Percentiles rank a stretch among this genome's conserved stretches.
phyloP scores from a whole-genome alignment of 2,888 invertebrate genomes.

The Conistra vaccinii region DNA sequence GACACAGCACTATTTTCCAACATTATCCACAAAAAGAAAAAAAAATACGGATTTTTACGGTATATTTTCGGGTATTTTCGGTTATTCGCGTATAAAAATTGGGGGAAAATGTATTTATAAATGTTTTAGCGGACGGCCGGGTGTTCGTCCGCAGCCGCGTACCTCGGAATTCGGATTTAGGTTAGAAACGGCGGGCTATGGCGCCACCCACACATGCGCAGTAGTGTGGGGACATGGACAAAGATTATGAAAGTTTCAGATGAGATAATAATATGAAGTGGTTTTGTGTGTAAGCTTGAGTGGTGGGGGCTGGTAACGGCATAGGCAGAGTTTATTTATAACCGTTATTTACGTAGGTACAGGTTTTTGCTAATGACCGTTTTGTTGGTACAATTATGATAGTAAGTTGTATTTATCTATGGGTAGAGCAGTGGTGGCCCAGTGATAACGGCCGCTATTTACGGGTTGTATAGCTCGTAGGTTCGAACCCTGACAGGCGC shows the following conservation, averaged over 20 bases:
- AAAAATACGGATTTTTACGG: conserved; percentile 62
- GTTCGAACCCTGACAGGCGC: too few relatives aligned
- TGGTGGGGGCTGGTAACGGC: neutral
- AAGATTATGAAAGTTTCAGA: conserved; percentile 71
- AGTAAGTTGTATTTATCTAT: too few relatives aligned
- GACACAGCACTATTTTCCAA: conserved; percentile 80
- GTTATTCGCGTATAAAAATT: conserved; percentile 56
- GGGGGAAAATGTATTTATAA: conserved; percentile 83
- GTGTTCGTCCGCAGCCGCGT: conserved; percentile 82
- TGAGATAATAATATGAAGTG: conserved; percentile 23
- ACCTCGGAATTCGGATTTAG: conserved; percentile 86
- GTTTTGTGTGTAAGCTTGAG: conserved; percentile 23
- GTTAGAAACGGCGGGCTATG: conserved; percentile 88
- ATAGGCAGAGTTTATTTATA: too few relatives aligned
- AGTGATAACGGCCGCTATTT: too few relatives aligned
- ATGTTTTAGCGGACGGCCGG: conserved; percentile 82
- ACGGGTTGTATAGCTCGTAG: too few relatives aligned
- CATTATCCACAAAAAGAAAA: conserved; percentile 71
- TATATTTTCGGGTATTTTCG: conserved; percentile 70
- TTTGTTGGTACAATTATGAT: neutral
- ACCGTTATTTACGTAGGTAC: too few relatives aligned
- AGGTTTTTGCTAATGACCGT: neutral
- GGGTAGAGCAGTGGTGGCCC: too few relatives aligned
- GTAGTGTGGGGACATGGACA: conserved; percentile 74
- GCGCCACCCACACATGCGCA: conserved; percentile 87